Percentiles rank a stretch among this genome's conserved stretches.
phyloP scores from a whole-genome alignment of 2,888 invertebrate species.

The Chironomus tentans region DNA sequence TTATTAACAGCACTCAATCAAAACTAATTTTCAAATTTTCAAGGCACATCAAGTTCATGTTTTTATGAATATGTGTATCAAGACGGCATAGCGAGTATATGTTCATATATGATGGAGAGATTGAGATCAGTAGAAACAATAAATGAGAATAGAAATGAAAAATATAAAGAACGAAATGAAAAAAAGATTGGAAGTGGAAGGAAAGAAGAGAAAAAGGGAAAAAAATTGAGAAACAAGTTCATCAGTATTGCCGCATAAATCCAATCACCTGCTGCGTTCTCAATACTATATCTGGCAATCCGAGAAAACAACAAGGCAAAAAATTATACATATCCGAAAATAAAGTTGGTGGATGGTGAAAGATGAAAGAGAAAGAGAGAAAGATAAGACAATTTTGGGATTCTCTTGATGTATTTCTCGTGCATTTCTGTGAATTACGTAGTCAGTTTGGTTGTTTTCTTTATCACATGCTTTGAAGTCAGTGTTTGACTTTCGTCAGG shows the following conservation, averaged over 20 bases:
- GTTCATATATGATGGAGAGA: not conserved
- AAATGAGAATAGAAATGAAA: not conserved
- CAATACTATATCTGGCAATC: not conserved
- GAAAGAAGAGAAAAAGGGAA: not conserved
- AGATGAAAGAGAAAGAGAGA: not conserved
- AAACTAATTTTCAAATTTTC: constrained; percentile 11
- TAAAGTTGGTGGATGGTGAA: constrained; percentile 17
- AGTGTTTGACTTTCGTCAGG: too few species aligned
- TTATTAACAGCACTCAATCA: constrained; percentile 24
- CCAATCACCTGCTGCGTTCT: constrained; percentile 18
- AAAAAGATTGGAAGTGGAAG: not conserved
- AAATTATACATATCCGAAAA: not conserved
- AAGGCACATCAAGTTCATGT: not conserved
- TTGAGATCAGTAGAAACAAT: not conserved
- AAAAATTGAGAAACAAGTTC: constrained; percentile 15
- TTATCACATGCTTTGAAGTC: too few species aligned
- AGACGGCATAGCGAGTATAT: not conserved
- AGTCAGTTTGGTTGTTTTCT: too few species aligned
- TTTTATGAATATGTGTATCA: not conserved
- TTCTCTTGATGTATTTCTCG: not conserved
- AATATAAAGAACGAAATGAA: not conserved
- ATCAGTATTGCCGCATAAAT: not conserved
- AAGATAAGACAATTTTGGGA: constrained; percentile 5
- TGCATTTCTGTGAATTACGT: too few species aligned
- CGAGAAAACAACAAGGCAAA: constrained; percentile 4